phyloP scores from a whole-genome alignment of 2,113 vertebrate species.

The Anhinga rufa region DNA sequence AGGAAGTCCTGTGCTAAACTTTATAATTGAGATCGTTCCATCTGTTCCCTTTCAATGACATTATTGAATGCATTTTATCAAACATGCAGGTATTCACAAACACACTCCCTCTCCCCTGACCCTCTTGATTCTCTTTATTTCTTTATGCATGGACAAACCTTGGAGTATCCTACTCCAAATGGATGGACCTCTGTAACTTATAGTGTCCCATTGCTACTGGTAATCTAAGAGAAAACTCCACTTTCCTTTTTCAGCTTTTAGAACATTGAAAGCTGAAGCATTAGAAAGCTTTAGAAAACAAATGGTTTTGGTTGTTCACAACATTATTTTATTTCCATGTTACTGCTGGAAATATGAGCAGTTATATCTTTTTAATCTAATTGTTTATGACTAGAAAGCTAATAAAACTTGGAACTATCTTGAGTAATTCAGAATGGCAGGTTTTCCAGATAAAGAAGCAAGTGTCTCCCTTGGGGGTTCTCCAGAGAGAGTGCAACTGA shows the following conservation, averaged over 20 bases:
- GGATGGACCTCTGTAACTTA: neutral
- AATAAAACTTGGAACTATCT: neutral
- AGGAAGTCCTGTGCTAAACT: neutral
- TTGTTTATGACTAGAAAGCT: neutral
- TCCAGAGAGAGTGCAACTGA: neutral
- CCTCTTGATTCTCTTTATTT: neutral
- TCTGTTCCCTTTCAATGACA: neutral
- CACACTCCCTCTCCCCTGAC: accelerated
- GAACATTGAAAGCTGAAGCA: neutral
- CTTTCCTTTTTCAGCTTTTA: neutral
- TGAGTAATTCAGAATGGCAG: neutral
- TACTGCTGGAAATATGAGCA: neutral
- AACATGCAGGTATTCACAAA: neutral
- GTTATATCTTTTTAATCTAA: neutral
- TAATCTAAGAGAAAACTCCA: neutral
- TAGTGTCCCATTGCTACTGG: neutral
- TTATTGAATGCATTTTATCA: neutral
- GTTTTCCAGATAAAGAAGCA: neutral
- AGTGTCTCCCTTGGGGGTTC: neutral
- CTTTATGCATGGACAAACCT: neutral
- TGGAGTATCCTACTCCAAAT: neutral
- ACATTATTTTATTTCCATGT: neutral
- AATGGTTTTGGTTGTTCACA: neutral
- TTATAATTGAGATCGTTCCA: neutral
- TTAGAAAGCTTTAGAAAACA: neutral